Conservation (phyloP, 2,113 vertebrate species). For the Phocoena phocoena region DNA sequence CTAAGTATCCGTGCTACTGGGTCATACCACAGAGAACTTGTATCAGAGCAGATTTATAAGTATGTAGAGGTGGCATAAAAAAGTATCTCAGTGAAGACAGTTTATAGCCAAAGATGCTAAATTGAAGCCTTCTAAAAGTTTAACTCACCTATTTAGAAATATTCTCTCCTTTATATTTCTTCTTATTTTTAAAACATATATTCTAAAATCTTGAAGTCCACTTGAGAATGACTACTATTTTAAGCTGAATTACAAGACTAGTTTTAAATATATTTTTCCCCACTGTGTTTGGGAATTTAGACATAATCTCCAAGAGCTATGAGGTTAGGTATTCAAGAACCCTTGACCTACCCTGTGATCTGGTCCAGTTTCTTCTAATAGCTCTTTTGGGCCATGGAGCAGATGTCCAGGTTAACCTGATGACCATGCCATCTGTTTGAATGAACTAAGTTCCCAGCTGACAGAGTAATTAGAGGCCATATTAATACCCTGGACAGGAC, state of each 20-base stretch:
- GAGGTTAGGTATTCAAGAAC: not conserved
- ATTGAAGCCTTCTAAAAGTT: not conserved
- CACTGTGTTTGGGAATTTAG: not conserved
- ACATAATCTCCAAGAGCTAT: not conserved
- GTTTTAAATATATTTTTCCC: not conserved
- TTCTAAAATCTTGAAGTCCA: not conserved
- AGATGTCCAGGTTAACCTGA: conserved; percentile 30
- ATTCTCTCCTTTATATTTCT: not conserved
- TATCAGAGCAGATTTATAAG: not conserved
- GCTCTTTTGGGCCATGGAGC: not conserved
- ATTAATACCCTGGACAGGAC: not conserved
- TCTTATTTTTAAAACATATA: not conserved
- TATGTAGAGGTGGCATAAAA: not conserved
- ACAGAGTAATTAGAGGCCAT: conserved; percentile 31
- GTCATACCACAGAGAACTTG: not conserved
- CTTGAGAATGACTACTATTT: not conserved
- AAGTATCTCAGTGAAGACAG: not conserved
- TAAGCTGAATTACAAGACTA: not conserved
- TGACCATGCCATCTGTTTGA: not conserved
- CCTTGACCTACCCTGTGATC: not conserved
- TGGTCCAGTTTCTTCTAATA: not conserved
- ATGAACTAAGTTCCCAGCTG: not conserved
- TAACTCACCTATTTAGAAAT: not conserved
- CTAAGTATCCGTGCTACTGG: not conserved
- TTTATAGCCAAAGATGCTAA: not conserved